Base-by-base conservation (phyloP, 1,140 invertebrate species). In the Goniozus legneri region DNA sequence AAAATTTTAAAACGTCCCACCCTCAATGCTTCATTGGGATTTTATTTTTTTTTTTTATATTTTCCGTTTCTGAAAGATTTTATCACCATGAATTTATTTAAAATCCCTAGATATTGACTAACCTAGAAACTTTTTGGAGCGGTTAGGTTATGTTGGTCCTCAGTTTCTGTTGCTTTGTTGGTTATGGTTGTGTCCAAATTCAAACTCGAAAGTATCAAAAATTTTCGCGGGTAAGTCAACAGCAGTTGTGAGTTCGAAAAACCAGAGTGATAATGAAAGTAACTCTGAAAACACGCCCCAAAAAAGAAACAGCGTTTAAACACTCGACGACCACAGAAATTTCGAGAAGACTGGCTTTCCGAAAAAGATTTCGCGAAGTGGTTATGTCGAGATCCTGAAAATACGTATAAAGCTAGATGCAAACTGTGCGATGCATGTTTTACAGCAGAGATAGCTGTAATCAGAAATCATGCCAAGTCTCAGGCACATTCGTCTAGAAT, bases 381-480 rank as follows among this genome's bases (percentile, higher is more conserved):
- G 24, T 19, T 50, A 15, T 21, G n/a, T 22, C 22, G n/a, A 8
- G 47, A 38, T 38, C 24, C 15, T 13, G n/a, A n/a, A 10, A 44
- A 50, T 24, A 22, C 8, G 7, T 24, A 31, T 20, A 44, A 50
- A 44, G 47, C 41, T 12, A 32, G 24, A 24, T 50, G 41, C 32
- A 30, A 8, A 10, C 2, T 44, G n/a, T 50, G 47, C 27, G 8
- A 14, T 13, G 10, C 32, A 3, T 27, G 15, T 7, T 38, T 50
- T 14, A 50, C 34, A 12, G 47, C 47, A n/a, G 40, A 50, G 31
- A n/a, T 50, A 39, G 19, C 34, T 2, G 35, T 50, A 2, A 37
- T 50, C 1, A 15, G 24, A 12, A 44, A 44, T 21, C 47, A 44
- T 33, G 10, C 27, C 1, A 40, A 43, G 18, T 27, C 20, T 19